phyloP scores from a whole-genome alignment of 2,888 invertebrate species.

The Lobophora halterata region DNA sequence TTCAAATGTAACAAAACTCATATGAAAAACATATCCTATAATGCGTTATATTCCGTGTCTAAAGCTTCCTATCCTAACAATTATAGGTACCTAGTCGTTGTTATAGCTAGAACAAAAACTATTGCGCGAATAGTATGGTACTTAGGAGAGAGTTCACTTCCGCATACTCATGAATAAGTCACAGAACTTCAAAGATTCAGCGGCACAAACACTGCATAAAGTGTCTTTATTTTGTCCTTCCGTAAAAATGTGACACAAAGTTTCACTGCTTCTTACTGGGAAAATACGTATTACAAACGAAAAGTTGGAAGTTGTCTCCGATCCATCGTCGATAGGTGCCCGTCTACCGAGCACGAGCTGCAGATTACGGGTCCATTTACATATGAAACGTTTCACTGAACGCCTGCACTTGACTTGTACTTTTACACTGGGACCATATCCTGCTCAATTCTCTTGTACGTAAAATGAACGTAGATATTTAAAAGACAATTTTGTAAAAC shows the following conservation, averaged over 20 bases:
- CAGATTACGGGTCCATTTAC: constrained; percentile 74
- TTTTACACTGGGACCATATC: constrained; percentile 53
- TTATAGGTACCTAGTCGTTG: too few species aligned
- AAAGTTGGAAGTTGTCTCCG: constrained; percentile 57
- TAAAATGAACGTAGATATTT: constrained; percentile 49
- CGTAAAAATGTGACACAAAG: constrained; percentile 44
- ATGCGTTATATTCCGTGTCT: too few species aligned
- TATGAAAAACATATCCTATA: too few species aligned
- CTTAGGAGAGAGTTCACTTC: constrained; percentile 15
- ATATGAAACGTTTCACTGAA: constrained; percentile 74
- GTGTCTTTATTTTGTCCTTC: constrained; percentile 38
- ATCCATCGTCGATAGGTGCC: constrained; percentile 65
- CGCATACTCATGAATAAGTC: constrained; percentile 31
- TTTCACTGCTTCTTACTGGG: constrained; percentile 45
- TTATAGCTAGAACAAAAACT: too few species aligned
- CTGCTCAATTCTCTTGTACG: constrained; percentile 50
- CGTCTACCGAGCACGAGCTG: constrained; percentile 53
- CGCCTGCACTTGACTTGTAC: constrained; percentile 63
- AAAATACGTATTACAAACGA: constrained; percentile 49
- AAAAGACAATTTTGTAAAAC: constrained; percentile 38
- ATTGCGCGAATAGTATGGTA: too few species aligned
- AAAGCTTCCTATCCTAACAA: too few species aligned
- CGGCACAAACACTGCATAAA: constrained; percentile 33
- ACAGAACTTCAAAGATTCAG: constrained; percentile 31
- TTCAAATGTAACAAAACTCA: too few species aligned